These are phyloP conservation scores for Empidonax traillii DNA, from an alignment of 2,113 vertebrate species.

Conservation along the genomic window DNA sequence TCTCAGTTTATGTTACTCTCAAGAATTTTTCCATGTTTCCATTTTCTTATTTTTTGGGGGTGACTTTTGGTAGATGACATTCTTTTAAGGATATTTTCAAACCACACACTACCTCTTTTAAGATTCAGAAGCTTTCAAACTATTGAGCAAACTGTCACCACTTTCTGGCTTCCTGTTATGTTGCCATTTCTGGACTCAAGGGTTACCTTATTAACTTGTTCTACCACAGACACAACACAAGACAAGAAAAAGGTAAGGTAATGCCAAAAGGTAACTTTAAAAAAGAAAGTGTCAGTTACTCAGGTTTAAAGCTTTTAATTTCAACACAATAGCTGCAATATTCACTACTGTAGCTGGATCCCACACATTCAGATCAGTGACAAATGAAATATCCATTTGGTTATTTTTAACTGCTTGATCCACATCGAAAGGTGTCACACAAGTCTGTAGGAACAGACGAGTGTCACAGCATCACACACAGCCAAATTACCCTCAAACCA, in stretches of 20 bases:
- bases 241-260: not conserved
- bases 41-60: not conserved
- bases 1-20: not conserved
- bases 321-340: not conserved
- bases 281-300: not conserved
- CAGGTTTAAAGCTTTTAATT: not conserved
- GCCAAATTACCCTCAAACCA: not conserved
- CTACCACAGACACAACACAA: not conserved
- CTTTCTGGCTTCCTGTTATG: slow-evolving; percentile 35
- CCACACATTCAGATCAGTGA: not conserved
- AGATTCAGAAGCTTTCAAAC: not conserved
- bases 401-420: not conserved
- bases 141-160: slow-evolving; percentile 27
- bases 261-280: not conserved
- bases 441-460: not conserved
- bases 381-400: not conserved
- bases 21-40: not conserved
- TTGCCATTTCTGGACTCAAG: not conserved
- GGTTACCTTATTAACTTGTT: not conserved
- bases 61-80: not conserved
- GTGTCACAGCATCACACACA: not conserved
- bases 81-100: not conserved
- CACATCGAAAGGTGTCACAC: not conserved
- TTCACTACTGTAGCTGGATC: not conserved
- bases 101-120: not conserved